phyloP scores from a whole-genome alignment of 2,888 invertebrate genomes.

The Andricus quercusramuli region DNA sequence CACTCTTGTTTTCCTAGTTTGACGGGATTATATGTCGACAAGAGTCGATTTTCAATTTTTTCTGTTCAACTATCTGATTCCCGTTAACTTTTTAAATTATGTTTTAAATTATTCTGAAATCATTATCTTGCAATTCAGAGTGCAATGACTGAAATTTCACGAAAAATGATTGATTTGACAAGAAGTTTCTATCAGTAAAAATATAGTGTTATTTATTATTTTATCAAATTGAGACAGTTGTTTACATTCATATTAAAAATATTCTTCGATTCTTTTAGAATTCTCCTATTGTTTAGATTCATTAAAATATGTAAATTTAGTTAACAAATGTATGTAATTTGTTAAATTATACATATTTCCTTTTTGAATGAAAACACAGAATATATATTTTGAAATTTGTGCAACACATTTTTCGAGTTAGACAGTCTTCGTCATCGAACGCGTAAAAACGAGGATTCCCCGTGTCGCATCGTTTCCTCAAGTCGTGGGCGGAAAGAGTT shows the following conservation, averaged over 20 bases:
- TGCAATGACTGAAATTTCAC: too few relatives aligned
- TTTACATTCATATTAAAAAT: too few relatives aligned
- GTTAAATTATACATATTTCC: neutral
- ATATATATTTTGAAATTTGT: neutral
- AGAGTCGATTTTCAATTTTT: neutral
- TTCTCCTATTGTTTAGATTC: too few relatives aligned
- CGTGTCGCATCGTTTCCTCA: slow-evolving; percentile 54
- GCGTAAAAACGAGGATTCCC: slow-evolving; percentile 53
- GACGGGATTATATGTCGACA: neutral
- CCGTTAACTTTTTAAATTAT: neutral
- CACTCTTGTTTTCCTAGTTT: neutral
- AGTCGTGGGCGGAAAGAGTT: slow-evolving; percentile 52
- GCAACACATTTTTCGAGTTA: neutral
- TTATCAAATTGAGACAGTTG: too few relatives aligned
- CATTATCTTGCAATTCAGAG: neutral
- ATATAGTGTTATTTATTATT: too few relatives aligned
- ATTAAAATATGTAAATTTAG: too few relatives aligned
- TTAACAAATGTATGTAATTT: neutral
- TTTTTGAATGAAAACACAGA: neutral
- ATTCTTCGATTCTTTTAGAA: too few relatives aligned
- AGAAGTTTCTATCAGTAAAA: too few relatives aligned
- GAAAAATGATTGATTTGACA: too few relatives aligned
- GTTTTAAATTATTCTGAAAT: neutral
- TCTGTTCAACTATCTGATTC: neutral
- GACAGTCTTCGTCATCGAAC: slow-evolving; percentile 4